Conservation (phyloP, 2,113 vertebrate species). For the Procavia capensis region DNA sequence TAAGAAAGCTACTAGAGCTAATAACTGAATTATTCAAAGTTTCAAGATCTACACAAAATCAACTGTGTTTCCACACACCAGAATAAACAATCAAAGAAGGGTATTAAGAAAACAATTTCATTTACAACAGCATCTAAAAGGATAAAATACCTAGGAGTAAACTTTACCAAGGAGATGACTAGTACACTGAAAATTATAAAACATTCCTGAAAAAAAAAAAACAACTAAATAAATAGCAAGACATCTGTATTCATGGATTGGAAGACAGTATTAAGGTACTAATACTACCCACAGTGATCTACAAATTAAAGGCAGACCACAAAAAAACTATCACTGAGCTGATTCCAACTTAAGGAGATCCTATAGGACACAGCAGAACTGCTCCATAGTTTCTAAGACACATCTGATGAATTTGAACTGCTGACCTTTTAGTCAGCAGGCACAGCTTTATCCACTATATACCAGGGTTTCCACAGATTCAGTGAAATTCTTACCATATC, state of each 20-base stretch:
- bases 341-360: too few relatives aligned
- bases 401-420: too few relatives aligned
- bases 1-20: background rate
- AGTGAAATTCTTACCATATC: background rate
- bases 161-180: background rate
- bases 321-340: too few relatives aligned
- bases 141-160: background rate
- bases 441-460: too few relatives aligned
- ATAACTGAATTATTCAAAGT: background rate
- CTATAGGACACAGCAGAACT: too few relatives aligned
- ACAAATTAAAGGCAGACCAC: too few relatives aligned
- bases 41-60: background rate
- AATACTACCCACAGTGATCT: background rate
- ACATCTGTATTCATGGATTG: background rate
- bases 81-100: background rate
- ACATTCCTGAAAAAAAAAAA: background rate
- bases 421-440: too few relatives aligned
- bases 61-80: background rate
- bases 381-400: too few relatives aligned
- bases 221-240: background rate
- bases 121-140: background rate
- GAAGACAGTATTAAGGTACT: background rate
- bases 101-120: background rate
- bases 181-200: background rate
- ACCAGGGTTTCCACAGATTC: too few relatives aligned